Evolutionary conservation across 2,797 vertebrate species (phyloP).

Genomic region (Lophotriccus pileatus): DNA sequence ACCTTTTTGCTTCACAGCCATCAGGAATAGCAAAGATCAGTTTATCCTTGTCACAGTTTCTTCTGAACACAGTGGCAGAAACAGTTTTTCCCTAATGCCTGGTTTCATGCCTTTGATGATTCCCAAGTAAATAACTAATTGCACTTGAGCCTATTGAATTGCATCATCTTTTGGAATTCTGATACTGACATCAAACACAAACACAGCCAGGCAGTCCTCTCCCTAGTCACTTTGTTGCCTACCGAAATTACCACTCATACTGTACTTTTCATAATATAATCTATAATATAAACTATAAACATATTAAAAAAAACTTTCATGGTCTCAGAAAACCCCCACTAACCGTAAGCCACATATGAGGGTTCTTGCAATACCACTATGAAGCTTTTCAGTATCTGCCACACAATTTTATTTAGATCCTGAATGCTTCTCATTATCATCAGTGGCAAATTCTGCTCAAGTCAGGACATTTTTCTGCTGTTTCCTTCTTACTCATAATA

Average conservation of each 20-base stretch:
- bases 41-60: not conserved
- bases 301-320: not conserved
- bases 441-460: not conserved
- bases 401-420: not conserved
- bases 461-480: not conserved
- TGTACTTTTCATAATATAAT: not conserved
- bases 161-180: not conserved
- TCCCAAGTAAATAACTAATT: not conserved
- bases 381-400: not conserved
- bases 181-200: not conserved
- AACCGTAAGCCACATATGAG: fast-evolving
- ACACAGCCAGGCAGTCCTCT: not conserved
- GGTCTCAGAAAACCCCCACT: not conserved
- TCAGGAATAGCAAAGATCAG: not conserved
- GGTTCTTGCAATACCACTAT: not conserved
- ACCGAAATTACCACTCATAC: not conserved
- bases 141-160: not conserved
- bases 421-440: not conserved
- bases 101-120: not conserved
- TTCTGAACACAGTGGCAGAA: not conserved
- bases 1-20: not conserved
- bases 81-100: not conserved
- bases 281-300: not conserved
- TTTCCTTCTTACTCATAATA: not conserved
- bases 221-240: not conserved